A percentile compares a stretch with the other conserved stretches of the same genome.
Conservation (phyloP, 2,888 invertebrate species). For the Chironomus riparius region DNA sequence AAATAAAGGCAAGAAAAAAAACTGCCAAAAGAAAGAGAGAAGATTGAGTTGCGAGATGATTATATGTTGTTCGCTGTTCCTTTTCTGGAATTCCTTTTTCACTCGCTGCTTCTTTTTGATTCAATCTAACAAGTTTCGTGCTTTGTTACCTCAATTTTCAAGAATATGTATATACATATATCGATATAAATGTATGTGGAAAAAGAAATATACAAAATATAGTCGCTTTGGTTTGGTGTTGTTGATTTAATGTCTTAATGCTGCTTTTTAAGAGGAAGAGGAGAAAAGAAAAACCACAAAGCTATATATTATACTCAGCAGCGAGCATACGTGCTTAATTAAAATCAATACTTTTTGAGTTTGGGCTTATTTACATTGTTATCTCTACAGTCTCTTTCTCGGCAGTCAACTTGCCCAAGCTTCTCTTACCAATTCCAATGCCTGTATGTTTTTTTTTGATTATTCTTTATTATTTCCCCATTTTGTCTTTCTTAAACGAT, state of each 20-base stretch:
- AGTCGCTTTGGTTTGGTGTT: conserved; percentile 18
- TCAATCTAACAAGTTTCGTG: conserved; percentile 27
- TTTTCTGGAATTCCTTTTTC: conserved; percentile 26
- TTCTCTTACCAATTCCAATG: background rate
- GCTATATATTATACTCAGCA: background rate
- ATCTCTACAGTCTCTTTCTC: conserved; percentile 8
- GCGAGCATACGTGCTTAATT: conserved; percentile 18
- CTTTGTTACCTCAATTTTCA: conserved; percentile 26
- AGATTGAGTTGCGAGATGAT: conserved; percentile 26
- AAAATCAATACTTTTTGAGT: conserved; percentile 10
- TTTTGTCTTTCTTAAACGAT: background rate
- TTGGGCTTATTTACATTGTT: conserved; percentile 23
- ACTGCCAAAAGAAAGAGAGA: conserved; percentile 10
- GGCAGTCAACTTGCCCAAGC: background rate
- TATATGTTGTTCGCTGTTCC: conserved; percentile 20
- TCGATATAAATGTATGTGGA: background rate
- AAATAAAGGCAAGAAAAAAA: background rate
- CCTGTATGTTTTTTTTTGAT: background rate
- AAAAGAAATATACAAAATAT: conserved; percentile 21
- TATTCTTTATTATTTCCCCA: background rate
- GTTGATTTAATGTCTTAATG: conserved; percentile 27
- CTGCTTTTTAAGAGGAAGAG: background rate
- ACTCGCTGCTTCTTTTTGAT: conserved; percentile 21
- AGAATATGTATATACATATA: background rate
- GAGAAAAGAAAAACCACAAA: background rate